Evolutionary conservation across 1,140 invertebrate genomes (phyloP).

Genomic region (Dendrolimus kikuchii): DNA sequence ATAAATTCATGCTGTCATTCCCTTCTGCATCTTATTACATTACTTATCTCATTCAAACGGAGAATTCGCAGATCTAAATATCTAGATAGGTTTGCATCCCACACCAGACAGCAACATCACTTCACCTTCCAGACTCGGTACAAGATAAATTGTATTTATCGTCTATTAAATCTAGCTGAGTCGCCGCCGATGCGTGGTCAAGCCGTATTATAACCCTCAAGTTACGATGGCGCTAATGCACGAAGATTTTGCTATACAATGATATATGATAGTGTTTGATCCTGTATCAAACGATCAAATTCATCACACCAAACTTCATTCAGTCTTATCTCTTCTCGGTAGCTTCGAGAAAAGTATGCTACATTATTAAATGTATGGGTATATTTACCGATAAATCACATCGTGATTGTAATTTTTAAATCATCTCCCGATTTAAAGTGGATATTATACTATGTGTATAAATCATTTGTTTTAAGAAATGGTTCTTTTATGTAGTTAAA

Average conservation of each 20-base stretch:
- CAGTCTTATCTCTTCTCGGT: no score
- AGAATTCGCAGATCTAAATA: no score
- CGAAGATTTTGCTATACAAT: conserved; percentile 15
- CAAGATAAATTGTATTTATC: conserved; percentile 50
- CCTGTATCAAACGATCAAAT: neutral
- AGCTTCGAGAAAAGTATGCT: neutral
- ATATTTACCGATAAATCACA: neutral
- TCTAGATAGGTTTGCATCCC: conserved; percentile 7
- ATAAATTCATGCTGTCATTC: no score
- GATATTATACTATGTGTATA: no score
- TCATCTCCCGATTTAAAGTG: no score
- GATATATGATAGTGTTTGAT: neutral
- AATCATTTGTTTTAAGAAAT: no score
- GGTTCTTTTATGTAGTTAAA: no score
- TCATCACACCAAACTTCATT: no score
- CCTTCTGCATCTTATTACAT: no score
- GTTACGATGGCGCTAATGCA: conserved; percentile 23
- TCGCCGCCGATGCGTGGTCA: conserved; percentile 20
- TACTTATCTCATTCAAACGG: no score
- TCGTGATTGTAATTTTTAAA: neutral
- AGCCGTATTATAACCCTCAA: conserved; percentile 25
- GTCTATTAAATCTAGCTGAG: conserved; percentile 29
- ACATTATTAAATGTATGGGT: no score
- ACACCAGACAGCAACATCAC: conserved; percentile 17
- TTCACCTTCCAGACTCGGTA: conserved; percentile 21